A percentile compares a stretch with the other conserved stretches of the same genome.
Conservation (phyloP, 2,797 vertebrate genomes). For the Falco naumanni region DNA sequence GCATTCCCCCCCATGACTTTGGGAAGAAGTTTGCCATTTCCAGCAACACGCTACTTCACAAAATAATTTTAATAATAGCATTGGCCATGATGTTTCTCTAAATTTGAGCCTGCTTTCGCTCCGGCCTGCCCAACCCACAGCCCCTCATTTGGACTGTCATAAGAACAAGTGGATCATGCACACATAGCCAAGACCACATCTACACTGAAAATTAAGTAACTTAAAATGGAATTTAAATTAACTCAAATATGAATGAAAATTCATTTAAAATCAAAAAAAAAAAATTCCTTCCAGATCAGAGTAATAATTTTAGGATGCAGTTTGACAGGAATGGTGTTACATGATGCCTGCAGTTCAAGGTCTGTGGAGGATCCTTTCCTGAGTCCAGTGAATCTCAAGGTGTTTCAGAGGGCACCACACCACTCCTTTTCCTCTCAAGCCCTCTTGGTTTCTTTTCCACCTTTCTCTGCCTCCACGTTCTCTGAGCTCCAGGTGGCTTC, state of each 20-base stretch:
- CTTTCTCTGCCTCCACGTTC: not conserved
- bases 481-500: not conserved
- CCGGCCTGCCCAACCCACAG: not conserved
- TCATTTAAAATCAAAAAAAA: not conserved
- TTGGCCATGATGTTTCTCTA: not conserved
- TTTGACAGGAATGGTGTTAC: not conserved
- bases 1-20: not conserved
- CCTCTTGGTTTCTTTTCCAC: not conserved
- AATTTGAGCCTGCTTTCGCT: not conserved
- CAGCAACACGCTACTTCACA: not conserved
- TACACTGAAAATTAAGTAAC: not conserved
- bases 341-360: not conserved
- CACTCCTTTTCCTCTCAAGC: not conserved
- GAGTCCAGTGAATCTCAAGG: not conserved
- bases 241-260: not conserved
- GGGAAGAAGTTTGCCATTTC: not conserved
- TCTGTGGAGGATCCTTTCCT: not conserved
- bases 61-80: not conserved
- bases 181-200: not conserved
- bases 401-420: not conserved
- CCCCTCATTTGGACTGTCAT: not conserved
- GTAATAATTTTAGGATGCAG: not conserved
- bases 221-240: not conserved
- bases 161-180: not conserved
- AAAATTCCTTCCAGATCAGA: not conserved